Percentiles rank a stretch among this genome's conserved stretches.
phyloP scores from a whole-genome alignment of 2,113 vertebrate genomes.

The Onychorhynchus coronatus region DNA sequence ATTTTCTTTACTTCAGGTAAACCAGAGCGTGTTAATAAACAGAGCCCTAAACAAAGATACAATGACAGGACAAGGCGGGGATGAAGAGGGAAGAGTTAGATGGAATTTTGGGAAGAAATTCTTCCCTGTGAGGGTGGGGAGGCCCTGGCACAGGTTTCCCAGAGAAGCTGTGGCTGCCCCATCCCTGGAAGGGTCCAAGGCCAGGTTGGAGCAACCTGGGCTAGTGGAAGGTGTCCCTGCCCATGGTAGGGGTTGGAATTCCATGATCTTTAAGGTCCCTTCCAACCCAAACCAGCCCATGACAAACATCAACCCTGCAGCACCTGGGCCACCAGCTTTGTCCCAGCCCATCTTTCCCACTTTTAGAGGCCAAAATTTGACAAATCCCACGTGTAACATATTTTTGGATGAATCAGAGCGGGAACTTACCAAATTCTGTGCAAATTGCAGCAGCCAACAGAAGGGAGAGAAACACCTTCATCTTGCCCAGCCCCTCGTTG shows the following conservation, averaged over 20 bases:
- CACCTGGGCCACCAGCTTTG: not conserved
- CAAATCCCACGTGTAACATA: not conserved
- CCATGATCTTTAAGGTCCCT: not conserved
- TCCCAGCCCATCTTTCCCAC: not conserved
- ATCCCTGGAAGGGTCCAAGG: not conserved
- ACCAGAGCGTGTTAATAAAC: not conserved
- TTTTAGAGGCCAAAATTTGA: not conserved
- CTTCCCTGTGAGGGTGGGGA: not conserved
- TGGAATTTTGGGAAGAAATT: not conserved
- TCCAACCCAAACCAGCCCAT: not conserved
- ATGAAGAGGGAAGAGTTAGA: not conserved
- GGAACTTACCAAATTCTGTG: not conserved
- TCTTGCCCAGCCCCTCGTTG: not conserved
- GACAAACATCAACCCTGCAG: not conserved
- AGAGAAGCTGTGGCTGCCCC: not conserved
- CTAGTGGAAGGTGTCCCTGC: not conserved
- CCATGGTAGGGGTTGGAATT: not conserved
- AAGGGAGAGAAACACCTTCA: constrained; percentile 18
- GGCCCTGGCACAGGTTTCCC: not conserved
- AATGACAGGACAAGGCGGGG: not conserved
- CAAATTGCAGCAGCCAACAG: not conserved
- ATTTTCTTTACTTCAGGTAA: not conserved
- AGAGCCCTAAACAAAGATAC: not conserved
- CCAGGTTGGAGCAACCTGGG: not conserved
- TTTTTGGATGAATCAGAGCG: not conserved